A percentile compares a stretch with the other conserved stretches of the same genome.
Conservation (phyloP, 1,140 invertebrate genomes). For the Papilio helenus region DNA sequence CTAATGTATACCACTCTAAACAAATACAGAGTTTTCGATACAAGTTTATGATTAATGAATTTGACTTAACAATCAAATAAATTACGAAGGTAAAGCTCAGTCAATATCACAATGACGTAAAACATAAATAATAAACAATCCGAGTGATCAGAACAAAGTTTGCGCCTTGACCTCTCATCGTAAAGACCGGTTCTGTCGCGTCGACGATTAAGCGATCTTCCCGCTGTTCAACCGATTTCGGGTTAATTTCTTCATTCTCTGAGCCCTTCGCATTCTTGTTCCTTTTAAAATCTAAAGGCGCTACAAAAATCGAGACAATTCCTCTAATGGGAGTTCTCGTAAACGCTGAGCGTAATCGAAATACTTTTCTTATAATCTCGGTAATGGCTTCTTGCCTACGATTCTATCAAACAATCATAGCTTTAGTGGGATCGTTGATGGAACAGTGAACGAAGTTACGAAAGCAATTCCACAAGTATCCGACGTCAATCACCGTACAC, state of each 20-base stretch:
- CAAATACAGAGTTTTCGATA: too few species aligned
- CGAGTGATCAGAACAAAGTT: constrained; percentile 49
- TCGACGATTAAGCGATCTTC: constrained; percentile 75
- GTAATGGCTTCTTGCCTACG: constrained; percentile 33
- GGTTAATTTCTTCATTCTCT: constrained; percentile 81
- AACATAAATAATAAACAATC: constrained; percentile 44
- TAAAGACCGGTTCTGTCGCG: constrained; percentile 61
- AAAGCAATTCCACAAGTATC: constrained; percentile 51
- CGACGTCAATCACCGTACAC: constrained; percentile 41
- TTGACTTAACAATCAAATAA: background rate
- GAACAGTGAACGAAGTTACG: constrained; percentile 52
- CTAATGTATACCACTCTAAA: too few species aligned
- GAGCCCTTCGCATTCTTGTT: constrained; percentile 58
- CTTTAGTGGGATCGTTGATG: constrained; percentile 43
- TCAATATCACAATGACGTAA: background rate
- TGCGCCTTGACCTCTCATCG: constrained; percentile 55
- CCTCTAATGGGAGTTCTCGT: constrained; percentile 66
- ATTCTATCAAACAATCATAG: constrained; percentile 44
- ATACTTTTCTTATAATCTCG: constrained; percentile 32
- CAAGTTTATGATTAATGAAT: background rate
- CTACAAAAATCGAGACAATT: constrained; percentile 66
- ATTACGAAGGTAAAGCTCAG: background rate
- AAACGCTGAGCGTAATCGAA: constrained; percentile 26
- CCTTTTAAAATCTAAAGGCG: constrained; percentile 57
- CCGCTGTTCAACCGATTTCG: constrained; percentile 75